Conservation (phyloP, 1,140 invertebrate species). For the Dreissena polymorpha region DNA sequence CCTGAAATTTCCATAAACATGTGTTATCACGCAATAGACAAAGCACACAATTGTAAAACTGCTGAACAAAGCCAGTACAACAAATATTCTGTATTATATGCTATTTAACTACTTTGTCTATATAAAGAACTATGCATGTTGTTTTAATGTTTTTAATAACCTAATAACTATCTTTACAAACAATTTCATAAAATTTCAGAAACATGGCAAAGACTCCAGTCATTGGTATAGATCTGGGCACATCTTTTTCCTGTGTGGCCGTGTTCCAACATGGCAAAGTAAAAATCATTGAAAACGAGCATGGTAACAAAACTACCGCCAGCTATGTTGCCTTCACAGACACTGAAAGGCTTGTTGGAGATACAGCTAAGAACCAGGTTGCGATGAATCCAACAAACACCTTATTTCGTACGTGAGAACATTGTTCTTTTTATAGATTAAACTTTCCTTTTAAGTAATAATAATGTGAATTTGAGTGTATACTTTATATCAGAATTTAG, state of each 20-base stretch:
- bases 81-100: too few species aligned
- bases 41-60: neutral
- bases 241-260: constrained; percentile 82
- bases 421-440: too few species aligned
- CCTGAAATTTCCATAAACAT: neutral
- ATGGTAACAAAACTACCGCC: constrained; percentile 92
- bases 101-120: too few species aligned
- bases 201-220: constrained; percentile 71
- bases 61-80: constrained; percentile 28
- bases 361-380: constrained; percentile 96
- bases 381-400: constrained; percentile 93
- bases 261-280: constrained; percentile 91
- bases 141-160: too few species aligned
- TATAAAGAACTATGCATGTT: too few species aligned
- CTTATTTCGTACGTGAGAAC: constrained; percentile 77
- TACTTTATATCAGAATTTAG: too few species aligned
- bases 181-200: neutral
- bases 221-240: constrained; percentile 79
- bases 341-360: constrained; percentile 91
- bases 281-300: constrained; percentile 98
- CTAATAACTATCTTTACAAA: neutral
- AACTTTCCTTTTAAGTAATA: too few species aligned
- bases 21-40: too few species aligned
- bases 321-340: constrained; percentile 95
- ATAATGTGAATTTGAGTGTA: too few species aligned